A percentile compares a stretch with the other conserved stretches of the same genome.
phyloP scores from a whole-genome alignment of 2,113 vertebrate species.

The Gallinago paraguaiae region DNA sequence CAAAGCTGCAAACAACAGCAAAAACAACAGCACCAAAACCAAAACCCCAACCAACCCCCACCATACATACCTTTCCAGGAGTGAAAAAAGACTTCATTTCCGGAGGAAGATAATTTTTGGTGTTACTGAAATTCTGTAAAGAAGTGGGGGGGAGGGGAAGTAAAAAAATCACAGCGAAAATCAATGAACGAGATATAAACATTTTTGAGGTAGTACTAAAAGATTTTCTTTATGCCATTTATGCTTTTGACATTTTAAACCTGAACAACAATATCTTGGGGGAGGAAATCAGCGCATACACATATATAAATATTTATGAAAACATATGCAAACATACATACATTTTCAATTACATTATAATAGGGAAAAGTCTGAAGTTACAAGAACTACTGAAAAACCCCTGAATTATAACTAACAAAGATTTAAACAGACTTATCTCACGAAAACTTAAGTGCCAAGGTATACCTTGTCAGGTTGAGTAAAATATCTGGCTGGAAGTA shows the following conservation, averaged over 20 bases:
- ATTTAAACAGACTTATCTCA: neutral
- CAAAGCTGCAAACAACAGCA: neutral
- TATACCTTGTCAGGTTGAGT: slow-evolving; percentile 97
- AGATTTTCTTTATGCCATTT: neutral
- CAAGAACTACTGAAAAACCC: neutral
- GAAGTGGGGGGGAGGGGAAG: neutral
- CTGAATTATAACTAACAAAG: neutral
- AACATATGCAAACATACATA: neutral
- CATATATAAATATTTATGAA: neutral
- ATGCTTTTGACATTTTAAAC: neutral
- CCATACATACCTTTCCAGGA: slow-evolving; percentile 88
- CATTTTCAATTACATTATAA: neutral
- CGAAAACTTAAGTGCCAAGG: slow-evolving; percentile 4
- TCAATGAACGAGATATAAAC: neutral
- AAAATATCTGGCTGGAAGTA: slow-evolving; percentile 92
- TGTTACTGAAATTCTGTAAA: slow-evolving; percentile 96
- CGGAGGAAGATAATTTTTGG: slow-evolving; percentile 96
- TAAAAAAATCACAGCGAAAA: neutral
- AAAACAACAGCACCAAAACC: neutral
- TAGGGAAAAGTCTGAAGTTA: neutral
- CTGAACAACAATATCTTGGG: neutral
- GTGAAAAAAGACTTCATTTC: slow-evolving; percentile 99
- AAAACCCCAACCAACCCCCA: accelerated
- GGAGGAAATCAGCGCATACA: neutral
- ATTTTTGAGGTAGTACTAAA: neutral